Evolutionary conservation across 2,113 vertebrate genomes (phyloP).

Genomic region (Sebastes schlegelii): DNA sequence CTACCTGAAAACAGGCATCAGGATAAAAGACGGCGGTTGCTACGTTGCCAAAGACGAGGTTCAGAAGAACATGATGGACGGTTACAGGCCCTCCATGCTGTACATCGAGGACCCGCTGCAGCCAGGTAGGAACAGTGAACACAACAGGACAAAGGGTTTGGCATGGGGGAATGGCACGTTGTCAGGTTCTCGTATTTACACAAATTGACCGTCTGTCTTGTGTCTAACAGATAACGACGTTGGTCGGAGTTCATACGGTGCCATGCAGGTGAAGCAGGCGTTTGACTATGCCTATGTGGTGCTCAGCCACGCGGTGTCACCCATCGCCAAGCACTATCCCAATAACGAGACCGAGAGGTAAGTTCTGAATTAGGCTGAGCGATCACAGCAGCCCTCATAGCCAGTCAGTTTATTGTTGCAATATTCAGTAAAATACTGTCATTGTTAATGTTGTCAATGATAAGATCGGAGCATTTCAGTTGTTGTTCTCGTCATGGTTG

Average conservation of each 20-base stretch:
- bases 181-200: not conserved
- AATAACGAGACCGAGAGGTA: conserved; percentile 97
- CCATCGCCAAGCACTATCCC: conserved; percentile 95
- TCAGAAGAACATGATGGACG: conserved; percentile 96
- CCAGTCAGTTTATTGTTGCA: not conserved
- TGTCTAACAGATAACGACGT: conserved; percentile 91
- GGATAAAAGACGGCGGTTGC: conserved; percentile 97
- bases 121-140: conserved; percentile 85
- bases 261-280: conserved; percentile 99
- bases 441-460: not conserved
- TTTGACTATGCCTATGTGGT: conserved; percentile 98
- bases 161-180: accelerated
- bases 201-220: not conserved
- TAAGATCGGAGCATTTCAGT: not conserved
- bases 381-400: too few relatives aligned
- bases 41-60: conserved; percentile 99
- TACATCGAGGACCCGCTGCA: conserved; percentile 98
- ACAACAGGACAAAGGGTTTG: not conserved
- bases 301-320: conserved; percentile 94
- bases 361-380: conserved; percentile 20
- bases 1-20: conserved; percentile 98
- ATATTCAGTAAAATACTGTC: not conserved
- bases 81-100: conserved; percentile 97
- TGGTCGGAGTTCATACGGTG: conserved; percentile 98
- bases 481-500: not conserved